Evolutionary conservation across 2,888 invertebrate genomes (phyloP).

Genomic region (Malthinus flaveolus): DNA sequence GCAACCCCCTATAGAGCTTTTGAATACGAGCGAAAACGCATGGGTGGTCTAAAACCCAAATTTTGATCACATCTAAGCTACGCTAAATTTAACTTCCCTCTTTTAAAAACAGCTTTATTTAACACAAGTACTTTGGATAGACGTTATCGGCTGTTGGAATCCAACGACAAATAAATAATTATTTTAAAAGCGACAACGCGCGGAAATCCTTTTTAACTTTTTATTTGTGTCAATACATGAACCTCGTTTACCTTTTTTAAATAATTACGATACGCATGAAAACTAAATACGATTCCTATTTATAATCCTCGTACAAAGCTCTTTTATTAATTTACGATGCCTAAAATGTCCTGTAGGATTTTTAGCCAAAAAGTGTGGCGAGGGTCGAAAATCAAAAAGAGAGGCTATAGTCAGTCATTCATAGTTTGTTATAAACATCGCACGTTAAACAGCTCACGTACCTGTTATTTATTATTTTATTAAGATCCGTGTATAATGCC

Average conservation of each 20-base stretch:
- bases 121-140: slow-evolving; percentile 9
- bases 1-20: slow-evolving; percentile 10
- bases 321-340: too few species aligned
- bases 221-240: neutral
- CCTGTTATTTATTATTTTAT: too few species aligned
- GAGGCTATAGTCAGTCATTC: too few species aligned
- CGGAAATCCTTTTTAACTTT: neutral
- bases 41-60: slow-evolving; percentile 10
- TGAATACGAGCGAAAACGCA: slow-evolving; percentile 8
- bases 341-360: too few species aligned
- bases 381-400: too few species aligned
- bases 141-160: slow-evolving; percentile 8
- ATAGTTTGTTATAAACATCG: too few species aligned
- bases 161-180: slow-evolving; percentile 13
- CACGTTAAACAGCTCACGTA: too few species aligned
- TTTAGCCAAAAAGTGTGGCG: too few species aligned
- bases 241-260: too few species aligned
- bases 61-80: slow-evolving; percentile 5
- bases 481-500: neutral
- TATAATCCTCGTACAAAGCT: too few species aligned
- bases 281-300: too few species aligned
- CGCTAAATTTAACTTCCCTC: slow-evolving; percentile 13
- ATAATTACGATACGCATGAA: too few species aligned
- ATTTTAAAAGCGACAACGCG: neutral
- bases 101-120: slow-evolving; percentile 9